Evolutionary conservation across 2,888 invertebrate species (phyloP).

Genomic region (Campoletis raptor): DNA sequence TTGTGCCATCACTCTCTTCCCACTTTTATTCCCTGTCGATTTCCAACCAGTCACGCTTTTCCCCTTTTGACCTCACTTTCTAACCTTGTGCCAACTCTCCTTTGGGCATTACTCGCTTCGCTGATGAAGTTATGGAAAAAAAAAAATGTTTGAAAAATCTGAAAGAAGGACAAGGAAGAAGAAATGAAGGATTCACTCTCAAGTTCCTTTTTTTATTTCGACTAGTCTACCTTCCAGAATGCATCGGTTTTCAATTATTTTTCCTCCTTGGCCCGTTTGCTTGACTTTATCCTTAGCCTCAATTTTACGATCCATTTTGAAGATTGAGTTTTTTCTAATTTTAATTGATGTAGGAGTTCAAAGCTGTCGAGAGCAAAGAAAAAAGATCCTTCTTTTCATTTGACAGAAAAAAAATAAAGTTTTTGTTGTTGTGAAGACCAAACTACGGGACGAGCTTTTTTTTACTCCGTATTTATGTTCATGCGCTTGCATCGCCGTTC

Average conservation of each 20-base stretch:
- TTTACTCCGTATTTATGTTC: not conserved
- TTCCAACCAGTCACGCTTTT: constrained; percentile 47
- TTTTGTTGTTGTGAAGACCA: not conserved
- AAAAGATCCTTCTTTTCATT: not conserved
- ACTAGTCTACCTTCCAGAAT: constrained; percentile 8
- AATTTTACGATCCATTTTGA: not conserved
- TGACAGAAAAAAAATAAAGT: not conserved
- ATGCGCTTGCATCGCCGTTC: constrained; percentile 14
- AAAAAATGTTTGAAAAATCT: not conserved
- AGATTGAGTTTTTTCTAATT: not conserved
- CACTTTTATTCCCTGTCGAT: constrained; percentile 7
- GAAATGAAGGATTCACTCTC: constrained; percentile 1
- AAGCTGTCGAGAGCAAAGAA: not conserved
- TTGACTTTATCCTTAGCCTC: not conserved
- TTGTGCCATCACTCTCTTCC: not conserved
- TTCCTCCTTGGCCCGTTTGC: not conserved
- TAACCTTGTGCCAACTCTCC: constrained; percentile 22
- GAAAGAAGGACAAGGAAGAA: not conserved
- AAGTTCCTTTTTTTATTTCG: constrained; percentile 33
- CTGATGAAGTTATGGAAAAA: constrained; percentile 20
- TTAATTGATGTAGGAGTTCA: not conserved
- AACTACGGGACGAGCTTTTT: not conserved
- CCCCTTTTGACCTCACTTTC: not conserved
- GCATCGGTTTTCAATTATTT: constrained; percentile 35
- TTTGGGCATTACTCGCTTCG: constrained; percentile 49